Percentiles rank a stretch among this genome's conserved stretches.
Evolutionary conservation across 2,888 invertebrate species (phyloP).

Genomic region (Allygus modestus): DNA sequence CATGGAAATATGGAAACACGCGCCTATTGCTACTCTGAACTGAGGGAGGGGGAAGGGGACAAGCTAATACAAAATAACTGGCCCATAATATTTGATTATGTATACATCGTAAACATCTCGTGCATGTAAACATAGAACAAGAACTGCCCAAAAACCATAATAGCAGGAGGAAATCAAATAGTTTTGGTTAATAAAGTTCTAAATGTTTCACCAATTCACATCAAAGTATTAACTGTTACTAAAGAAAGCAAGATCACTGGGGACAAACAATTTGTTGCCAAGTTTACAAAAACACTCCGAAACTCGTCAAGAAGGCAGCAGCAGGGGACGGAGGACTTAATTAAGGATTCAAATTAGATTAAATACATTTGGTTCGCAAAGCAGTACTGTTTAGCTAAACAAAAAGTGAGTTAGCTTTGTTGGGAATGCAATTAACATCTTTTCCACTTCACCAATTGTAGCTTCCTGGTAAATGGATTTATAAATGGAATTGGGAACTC

Average conservation of each 20-base stretch:
- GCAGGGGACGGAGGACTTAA: conserved; percentile 20
- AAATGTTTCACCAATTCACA: background rate
- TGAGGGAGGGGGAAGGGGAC: too few relatives aligned
- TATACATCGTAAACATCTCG: too few relatives aligned
- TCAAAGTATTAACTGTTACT: background rate
- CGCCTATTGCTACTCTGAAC: too few relatives aligned
- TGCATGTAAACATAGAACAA: too few relatives aligned
- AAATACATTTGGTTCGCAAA: conserved; percentile 53
- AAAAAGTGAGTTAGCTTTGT: conserved; percentile 47
- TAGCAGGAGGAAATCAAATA: too few relatives aligned
- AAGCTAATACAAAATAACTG: too few relatives aligned
- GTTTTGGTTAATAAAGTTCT: too few relatives aligned
- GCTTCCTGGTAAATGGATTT: conserved; percentile 31
- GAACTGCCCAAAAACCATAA: too few relatives aligned
- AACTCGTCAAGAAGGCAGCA: conserved; percentile 11
- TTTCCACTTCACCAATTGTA: conserved; percentile 39
- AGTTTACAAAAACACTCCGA: conserved; percentile 42
- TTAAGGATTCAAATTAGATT: conserved; percentile 56
- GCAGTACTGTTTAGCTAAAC: conserved; percentile 54
- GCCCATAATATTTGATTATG: too few relatives aligned
- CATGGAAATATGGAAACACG: too few relatives aligned
- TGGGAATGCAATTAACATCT: conserved; percentile 47
- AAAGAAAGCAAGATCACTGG: background rate
- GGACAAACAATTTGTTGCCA: conserved; percentile 27
- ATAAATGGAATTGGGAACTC: background rate